Evolutionary conservation across 1,140 invertebrate species (phyloP).

Genomic region (Psilanteris sp.): DNA sequence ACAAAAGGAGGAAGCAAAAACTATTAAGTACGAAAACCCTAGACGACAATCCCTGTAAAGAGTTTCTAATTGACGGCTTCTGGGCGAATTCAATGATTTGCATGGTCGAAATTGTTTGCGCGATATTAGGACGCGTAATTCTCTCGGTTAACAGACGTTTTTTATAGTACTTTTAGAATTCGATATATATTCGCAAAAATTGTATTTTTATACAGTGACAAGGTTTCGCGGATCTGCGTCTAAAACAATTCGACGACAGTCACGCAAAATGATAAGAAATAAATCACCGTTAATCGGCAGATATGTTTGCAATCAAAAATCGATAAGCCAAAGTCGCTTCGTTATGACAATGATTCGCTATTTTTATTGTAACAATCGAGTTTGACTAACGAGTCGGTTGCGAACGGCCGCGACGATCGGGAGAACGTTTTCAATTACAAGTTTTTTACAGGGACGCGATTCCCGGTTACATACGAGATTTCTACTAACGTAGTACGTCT

Average conservation of each 20-base stretch:
- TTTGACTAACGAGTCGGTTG: slow-evolving; percentile 8
- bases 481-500: slow-evolving; percentile 61
- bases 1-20: neutral
- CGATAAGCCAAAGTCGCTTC: slow-evolving; percentile 40
- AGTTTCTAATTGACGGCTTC: slow-evolving; percentile 56
- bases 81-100: slow-evolving; percentile 42
- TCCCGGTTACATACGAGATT: slow-evolving; percentile 58
- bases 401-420: neutral
- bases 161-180: slow-evolving; percentile 58
- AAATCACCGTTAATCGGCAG: slow-evolving; percentile 11
- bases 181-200: slow-evolving; percentile 56
- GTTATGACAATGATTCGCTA: slow-evolving; percentile 50
- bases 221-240: slow-evolving; percentile 27
- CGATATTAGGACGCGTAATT: slow-evolving; percentile 26
- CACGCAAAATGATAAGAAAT: neutral
- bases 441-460: slow-evolving; percentile 62
- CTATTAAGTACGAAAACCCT: slow-evolving; percentile 10
- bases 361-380: slow-evolving; percentile 28
- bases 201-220: slow-evolving; percentile 60
- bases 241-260: slow-evolving; percentile 14
- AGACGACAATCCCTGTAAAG: slow-evolving; percentile 58
- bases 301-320: slow-evolving; percentile 17
- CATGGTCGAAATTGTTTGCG: slow-evolving; percentile 49
- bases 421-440: slow-evolving; percentile 57
- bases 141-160: slow-evolving; percentile 41